phyloP scores from a whole-genome alignment of 2,113 vertebrate species.

The Calidris pugnax region DNA sequence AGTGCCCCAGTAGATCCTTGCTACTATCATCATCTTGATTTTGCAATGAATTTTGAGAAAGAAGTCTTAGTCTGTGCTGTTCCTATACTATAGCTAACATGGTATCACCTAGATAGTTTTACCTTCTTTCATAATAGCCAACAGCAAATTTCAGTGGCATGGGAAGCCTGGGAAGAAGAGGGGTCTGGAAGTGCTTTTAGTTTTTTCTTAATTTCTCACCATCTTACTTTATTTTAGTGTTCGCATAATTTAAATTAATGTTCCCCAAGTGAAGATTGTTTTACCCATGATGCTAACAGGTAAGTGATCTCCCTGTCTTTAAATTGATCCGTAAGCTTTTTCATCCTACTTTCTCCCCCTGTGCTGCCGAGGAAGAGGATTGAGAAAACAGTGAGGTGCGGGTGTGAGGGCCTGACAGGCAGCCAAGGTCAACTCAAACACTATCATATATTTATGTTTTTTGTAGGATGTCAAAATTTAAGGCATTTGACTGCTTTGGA shows the following conservation, averaged over 20 bases:
- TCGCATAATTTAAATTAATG: neutral
- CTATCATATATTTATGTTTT: neutral
- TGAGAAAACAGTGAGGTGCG: neutral
- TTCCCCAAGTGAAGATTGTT: neutral
- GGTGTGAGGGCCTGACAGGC: neutral
- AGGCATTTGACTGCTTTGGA: neutral
- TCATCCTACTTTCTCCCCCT: accelerated
- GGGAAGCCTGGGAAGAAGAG: neutral
- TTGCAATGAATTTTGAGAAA: neutral
- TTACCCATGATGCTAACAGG: neutral
- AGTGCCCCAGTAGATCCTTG: neutral
- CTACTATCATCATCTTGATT: neutral
- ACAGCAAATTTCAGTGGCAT: neutral
- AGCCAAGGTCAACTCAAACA: neutral
- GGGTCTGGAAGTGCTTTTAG: accelerated
- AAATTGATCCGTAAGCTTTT: neutral
- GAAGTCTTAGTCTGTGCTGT: neutral
- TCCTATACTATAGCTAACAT: neutral
- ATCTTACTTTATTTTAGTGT: neutral
- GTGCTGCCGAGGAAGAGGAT: neutral
- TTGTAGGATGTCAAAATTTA: neutral
- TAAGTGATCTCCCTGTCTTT: neutral
- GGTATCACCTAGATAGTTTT: neutral
- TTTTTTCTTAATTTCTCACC: neutral
- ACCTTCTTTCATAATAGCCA: neutral